Conservation (phyloP, 2,888 invertebrate genomes). For the Eurois occulta region DNA sequence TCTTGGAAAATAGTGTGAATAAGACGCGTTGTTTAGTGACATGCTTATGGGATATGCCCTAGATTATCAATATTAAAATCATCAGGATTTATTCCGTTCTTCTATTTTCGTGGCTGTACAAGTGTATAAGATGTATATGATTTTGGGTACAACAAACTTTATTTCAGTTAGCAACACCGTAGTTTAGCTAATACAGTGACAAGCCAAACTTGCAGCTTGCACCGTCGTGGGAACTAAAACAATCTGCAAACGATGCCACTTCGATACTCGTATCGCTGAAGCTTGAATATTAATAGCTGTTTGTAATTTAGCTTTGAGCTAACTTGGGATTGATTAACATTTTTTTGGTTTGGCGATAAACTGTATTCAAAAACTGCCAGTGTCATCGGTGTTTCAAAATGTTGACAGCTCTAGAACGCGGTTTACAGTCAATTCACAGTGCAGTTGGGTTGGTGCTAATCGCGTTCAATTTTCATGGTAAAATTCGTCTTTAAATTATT, state of each 20-base stretch:
- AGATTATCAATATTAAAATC: neutral
- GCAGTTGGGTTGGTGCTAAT: neutral
- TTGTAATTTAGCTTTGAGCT: conserved; percentile 13
- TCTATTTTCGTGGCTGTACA: neutral
- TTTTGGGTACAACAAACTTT: conserved; percentile 3
- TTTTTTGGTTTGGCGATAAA: neutral
- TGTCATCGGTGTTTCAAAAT: neutral
- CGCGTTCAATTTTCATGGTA: neutral
- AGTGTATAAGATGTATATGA: too few species aligned
- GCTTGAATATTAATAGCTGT: conserved; percentile 43
- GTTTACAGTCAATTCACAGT: neutral
- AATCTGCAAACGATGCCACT: conserved; percentile 61
- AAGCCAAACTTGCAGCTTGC: conserved; percentile 40
- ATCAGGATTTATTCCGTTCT: neutral
- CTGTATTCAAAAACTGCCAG: neutral
- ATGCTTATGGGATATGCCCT: neutral
- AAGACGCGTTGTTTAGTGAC: neutral
- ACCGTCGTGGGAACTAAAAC: conserved; percentile 48
- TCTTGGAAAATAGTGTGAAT: conserved; percentile 27
- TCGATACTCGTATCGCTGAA: conserved; percentile 30
- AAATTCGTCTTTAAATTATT: neutral
- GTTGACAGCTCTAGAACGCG: neutral
- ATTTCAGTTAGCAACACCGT: conserved; percentile 44
- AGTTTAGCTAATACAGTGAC: conserved; percentile 51
- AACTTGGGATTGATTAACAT: neutral